phyloP scores from a whole-genome alignment of 2,888 invertebrate genomes.

The Eutolmus rufibarbis region DNA sequence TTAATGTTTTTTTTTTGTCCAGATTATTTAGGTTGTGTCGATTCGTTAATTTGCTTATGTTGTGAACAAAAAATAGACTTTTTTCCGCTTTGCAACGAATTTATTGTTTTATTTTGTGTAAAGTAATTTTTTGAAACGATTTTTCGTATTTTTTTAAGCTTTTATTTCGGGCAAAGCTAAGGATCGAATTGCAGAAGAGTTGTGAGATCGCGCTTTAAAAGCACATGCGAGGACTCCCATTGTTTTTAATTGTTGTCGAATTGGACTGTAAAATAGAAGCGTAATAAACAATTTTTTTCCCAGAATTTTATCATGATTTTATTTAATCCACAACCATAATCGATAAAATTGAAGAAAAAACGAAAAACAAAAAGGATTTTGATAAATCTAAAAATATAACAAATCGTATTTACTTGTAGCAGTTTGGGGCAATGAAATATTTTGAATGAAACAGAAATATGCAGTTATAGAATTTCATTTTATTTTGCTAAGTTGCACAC shows the following conservation, averaged over 20 bases:
- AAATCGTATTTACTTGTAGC: too few species aligned
- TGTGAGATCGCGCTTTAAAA: background rate
- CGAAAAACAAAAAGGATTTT: too few species aligned
- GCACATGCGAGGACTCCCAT: background rate
- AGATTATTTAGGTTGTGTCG: background rate
- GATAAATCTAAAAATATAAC: too few species aligned
- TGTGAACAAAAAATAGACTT: background rate
- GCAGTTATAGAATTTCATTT: background rate
- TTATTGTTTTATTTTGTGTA: background rate
- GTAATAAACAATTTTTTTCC: background rate
- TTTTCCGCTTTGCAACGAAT: background rate
- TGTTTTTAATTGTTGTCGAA: constrained; percentile 4
- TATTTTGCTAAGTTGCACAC: background rate
- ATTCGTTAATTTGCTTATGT: background rate
- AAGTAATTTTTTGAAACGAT: background rate
- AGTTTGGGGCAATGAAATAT: too few species aligned
- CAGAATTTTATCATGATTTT: background rate
- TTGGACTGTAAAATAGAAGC: constrained; percentile 9
- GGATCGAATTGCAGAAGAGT: background rate
- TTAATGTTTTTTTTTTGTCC: background rate
- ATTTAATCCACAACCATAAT: background rate
- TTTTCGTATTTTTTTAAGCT: background rate
- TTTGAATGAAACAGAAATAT: background rate
- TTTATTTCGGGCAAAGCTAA: background rate
- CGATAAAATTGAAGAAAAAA: too few species aligned